Evolutionary conservation across 2,888 invertebrate species (phyloP).

Genomic region (Tenthredo scrophulariae): DNA sequence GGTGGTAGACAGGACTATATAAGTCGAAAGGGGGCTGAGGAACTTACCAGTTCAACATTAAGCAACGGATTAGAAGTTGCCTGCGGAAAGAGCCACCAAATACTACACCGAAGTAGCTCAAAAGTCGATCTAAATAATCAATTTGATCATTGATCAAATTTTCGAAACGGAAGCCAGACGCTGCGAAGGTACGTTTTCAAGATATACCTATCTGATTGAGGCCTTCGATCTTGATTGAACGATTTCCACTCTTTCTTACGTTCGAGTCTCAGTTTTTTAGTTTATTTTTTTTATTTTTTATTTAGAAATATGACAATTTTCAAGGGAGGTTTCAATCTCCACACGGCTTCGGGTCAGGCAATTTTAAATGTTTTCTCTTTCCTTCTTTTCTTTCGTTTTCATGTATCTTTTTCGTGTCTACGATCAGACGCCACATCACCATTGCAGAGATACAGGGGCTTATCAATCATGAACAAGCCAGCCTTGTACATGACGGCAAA

Average conservation of each 20-base stretch:
- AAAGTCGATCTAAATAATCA: neutral
- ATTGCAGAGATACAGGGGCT: neutral
- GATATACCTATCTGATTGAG: neutral
- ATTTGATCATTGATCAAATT: neutral
- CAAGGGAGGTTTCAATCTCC: neutral
- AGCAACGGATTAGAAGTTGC: constrained; percentile 55
- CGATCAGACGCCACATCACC: neutral
- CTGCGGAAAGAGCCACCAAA: constrained; percentile 26
- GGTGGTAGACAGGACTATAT: constrained; percentile 62
- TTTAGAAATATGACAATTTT: neutral
- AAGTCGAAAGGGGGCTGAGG: constrained; percentile 59
- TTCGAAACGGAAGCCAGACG: constrained; percentile 22
- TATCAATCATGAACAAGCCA: constrained; percentile 9
- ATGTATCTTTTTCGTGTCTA: neutral
- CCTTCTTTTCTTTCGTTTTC: neutral
- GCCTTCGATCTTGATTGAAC: neutral
- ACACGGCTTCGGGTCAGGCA: neutral
- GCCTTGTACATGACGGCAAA: constrained; percentile 84
- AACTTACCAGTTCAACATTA: constrained; percentile 66
- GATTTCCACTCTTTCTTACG: neutral
- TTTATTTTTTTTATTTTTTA: neutral
- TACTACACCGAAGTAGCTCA: neutral
- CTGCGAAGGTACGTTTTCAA: neutral
- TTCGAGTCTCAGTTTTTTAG: neutral
- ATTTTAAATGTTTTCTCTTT: neutral